Conservation (phyloP, 2,888 invertebrate genomes). For the Eremobia ochroleuca region DNA sequence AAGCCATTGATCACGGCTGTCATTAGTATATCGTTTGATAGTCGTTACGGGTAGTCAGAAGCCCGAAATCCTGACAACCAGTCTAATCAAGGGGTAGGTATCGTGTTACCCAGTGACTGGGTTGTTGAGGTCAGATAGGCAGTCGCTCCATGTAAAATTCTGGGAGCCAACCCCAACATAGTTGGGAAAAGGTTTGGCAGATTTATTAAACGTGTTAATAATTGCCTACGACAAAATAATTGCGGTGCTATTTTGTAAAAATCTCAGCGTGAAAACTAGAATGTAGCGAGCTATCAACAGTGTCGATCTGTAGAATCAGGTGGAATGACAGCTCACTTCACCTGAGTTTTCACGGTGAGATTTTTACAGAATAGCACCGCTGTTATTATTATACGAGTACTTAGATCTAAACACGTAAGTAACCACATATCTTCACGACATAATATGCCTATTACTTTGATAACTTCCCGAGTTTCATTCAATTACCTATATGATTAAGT, state of each 20-base stretch:
- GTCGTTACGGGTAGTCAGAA: neutral
- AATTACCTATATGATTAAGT: neutral
- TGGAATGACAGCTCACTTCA: too few relatives aligned
- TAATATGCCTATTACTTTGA: neutral
- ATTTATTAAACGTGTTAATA: neutral
- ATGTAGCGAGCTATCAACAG: too few relatives aligned
- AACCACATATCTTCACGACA: neutral
- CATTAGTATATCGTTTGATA: neutral
- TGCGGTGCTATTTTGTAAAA: too few relatives aligned
- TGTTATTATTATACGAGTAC: neutral
- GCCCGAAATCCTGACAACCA: neutral
- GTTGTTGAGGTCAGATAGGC: too few relatives aligned
- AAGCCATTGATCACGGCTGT: neutral
- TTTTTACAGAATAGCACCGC: too few relatives aligned
- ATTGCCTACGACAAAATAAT: neutral
- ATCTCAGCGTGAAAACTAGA: too few relatives aligned
- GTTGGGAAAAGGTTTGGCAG: too few relatives aligned
- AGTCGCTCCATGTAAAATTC: too few relatives aligned
- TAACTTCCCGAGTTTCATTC: constrained; percentile 9
- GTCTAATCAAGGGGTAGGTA: neutral
- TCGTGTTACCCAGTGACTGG: too few relatives aligned
- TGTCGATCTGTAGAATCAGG: too few relatives aligned
- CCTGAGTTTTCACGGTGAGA: too few relatives aligned
- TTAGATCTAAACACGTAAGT: neutral
- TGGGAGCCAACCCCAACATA: too few relatives aligned